These are phyloP conservation scores for Sterna hirundo DNA, from an alignment of 2,113 vertebrate genomes.

Conservation along the genomic window DNA sequence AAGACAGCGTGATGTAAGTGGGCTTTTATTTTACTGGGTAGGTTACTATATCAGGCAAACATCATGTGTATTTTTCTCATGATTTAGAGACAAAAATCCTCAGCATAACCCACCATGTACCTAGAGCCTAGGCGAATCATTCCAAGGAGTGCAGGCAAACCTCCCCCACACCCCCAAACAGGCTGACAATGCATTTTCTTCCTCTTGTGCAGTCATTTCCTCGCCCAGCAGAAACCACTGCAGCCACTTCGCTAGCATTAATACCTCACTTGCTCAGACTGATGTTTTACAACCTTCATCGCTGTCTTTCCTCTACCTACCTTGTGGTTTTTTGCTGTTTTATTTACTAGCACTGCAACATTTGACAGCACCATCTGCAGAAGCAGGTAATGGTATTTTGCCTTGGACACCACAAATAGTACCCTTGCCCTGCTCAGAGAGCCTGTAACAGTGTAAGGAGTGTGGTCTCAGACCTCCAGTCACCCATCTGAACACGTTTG, in stretches of 20 bases:
- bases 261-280: not conserved
- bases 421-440: not conserved
- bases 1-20: not conserved
- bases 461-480: not conserved
- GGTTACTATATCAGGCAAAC: not conserved
- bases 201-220: not conserved
- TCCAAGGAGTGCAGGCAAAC: not conserved
- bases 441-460: not conserved
- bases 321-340: not conserved
- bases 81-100: not conserved
- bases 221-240: not conserved
- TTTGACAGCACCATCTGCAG: not conserved
- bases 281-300: not conserved
- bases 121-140: not conserved
- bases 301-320: not conserved
- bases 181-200: conserved; percentile 11
- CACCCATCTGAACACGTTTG: not conserved
- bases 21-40: not conserved
- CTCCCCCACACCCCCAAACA: not conserved
- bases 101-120: not conserved
- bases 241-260: not conserved
- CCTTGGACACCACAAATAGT: not conserved
- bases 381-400: not conserved
- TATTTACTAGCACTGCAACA: not conserved
- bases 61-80: not conserved